Base-by-base conservation (phyloP, 2,113 vertebrate genomes). In the Alligator sinensis region DNA sequence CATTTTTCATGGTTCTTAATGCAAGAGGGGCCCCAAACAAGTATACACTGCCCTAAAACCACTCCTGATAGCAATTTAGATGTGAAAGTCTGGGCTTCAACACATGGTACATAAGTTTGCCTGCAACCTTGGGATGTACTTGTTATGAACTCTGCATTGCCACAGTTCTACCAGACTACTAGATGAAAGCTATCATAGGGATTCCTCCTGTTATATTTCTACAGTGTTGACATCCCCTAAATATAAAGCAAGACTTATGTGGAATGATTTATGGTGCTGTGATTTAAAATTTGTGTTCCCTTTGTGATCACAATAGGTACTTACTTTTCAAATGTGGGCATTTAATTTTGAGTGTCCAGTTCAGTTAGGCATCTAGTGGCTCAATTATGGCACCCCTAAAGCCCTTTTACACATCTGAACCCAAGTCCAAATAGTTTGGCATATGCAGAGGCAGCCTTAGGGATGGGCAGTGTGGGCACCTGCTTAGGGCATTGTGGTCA, bases 281-380 rank as follows among this genome's bases (percentile, higher is more conserved):
- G 77, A 27, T 79, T 70, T 77, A 27, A 59, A 4, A 9, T 19
- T 8, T 88, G 34, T 18, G 8, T 12, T 86, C 47, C 47, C 70
- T 47, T 58, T 59, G 14, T 64, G 6, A 30, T 81, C 38, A 75
- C 34, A n/a, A 11, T 5, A 27, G 19, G 47, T 28, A n/a, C 22
- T 47, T 22, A n/a, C 6, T 55, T 74, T 85, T 82, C 27, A 59
- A 68, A 38, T 25, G 19, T 27, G 17, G 27, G 6, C 54, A 38
- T 9, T 21, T 28, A 28, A 27, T 0, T 47, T 47, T 47, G 47
- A 47, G 4, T n/a, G 11, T 28, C 55, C 78, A 21, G 15, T 47
- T 76, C 13, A 9, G 0, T 28, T 47, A 47, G 47, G 47, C 47
- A 1, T 12, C 2, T 7, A 4, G 9, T 21, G 9, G 3, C 11